phyloP scores from a whole-genome alignment of 2,113 vertebrate species.

The Calyptommatus sinebrachiatus region DNA sequence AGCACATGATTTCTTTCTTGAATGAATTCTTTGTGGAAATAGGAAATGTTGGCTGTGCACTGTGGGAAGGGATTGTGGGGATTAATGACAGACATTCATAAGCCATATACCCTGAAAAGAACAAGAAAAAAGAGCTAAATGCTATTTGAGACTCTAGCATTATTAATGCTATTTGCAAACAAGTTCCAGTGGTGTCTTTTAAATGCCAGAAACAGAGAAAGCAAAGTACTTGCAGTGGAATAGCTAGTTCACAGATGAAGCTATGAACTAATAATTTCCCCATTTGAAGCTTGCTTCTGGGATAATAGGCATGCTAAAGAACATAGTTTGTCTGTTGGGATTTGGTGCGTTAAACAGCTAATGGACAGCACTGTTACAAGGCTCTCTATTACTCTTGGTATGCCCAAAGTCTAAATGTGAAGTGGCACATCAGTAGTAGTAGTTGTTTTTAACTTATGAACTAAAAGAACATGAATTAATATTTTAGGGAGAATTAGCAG shows the following conservation, averaged over 20 bases:
- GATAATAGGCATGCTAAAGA: too few relatives aligned
- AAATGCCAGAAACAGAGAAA: not conserved
- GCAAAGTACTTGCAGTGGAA: not conserved
- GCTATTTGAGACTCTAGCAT: not conserved
- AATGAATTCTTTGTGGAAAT: not conserved
- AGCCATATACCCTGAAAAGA: not conserved
- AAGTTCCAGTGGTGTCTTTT: not conserved
- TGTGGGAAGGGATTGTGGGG: not conserved
- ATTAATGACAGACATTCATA: not conserved
- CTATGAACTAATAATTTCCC: not conserved
- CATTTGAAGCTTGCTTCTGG: too few relatives aligned
- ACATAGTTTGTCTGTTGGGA: too few relatives aligned
- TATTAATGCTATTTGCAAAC: slow-evolving; percentile 21
- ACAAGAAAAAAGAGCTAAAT: not conserved
- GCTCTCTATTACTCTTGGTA: too few relatives aligned
- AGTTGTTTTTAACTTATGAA: too few relatives aligned
- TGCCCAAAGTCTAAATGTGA: too few relatives aligned
- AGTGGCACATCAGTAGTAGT: too few relatives aligned
- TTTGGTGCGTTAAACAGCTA: too few relatives aligned
- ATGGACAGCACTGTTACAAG: too few relatives aligned
- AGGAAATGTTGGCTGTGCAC: not conserved
- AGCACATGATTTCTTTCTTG: not conserved
- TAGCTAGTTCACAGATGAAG: not conserved
- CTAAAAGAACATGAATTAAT: too few relatives aligned
- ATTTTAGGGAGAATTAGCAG: too few relatives aligned